Evolutionary conservation across 2,888 invertebrate species (phyloP), one percentile per base, ranked within the genome.

Genomic region (Lingula anatina): DNA sequence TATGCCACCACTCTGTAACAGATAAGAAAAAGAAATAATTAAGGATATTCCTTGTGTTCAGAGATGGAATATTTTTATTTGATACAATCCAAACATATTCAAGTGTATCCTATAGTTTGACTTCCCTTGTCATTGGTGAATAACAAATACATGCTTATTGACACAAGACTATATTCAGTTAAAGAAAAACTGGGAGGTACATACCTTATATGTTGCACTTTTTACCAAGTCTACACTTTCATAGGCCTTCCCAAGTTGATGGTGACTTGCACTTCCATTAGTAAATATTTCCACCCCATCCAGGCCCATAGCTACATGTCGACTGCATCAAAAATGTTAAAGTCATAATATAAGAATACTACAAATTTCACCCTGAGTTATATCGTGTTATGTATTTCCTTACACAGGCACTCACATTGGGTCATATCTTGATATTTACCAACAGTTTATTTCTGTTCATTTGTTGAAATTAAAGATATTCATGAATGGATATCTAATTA

Each of bases 281-380:
- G 88, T 84, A 55, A 80, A 75, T 38, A 99, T 89, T 78, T 99
- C 97, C 0, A 95, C 94, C 0, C 96, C 96, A 68, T 95, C 93
- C 49, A 94, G 76, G 9, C 88, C 83, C 83, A 94, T 82, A 1
- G 88, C 86, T 48, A 94, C 86, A 72, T 96, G 94, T 35, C 87
- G 85, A 71, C 93, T 93, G 74, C 57, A 31, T 15, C 9, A 31
- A 78, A 46, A 46, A 41, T 31, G 3, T 9, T 28, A 15, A n/a
- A n/a, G n/a, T n/a, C n/a, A n/a, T n/a, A n/a, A n/a, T n/a, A n/a
- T n/a, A 36, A 47, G 20, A 37, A 5, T 9, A 43, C 27, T 31
- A 15, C 15, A 9, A 7, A 31, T 15, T 31, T n/a, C n/a, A n/a
- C n/a, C n/a, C n/a, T n/a, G n/a, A n/a, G n/a, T n/a, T n/a, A n/a